These are phyloP conservation scores for Stramonita haemastoma DNA, from an alignment of 2,888 invertebrate species.

Conservation along the genomic window DNA sequence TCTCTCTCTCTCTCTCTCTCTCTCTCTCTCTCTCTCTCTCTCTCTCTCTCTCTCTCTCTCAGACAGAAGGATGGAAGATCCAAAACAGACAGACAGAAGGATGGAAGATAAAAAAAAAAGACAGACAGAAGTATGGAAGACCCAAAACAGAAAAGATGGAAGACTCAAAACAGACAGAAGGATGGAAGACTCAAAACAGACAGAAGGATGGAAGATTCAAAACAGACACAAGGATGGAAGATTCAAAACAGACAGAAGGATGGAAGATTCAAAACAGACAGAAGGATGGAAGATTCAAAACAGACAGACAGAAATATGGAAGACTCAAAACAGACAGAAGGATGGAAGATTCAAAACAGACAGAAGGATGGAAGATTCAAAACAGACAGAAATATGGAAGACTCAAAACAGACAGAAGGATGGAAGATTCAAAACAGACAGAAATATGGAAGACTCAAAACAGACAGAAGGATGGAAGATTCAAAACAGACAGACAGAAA, in stretches of 20 bases:
- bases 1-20: conserved; percentile 3
- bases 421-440: background rate
- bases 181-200: background rate
- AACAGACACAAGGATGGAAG: background rate
- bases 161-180: background rate
- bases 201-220: background rate
- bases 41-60: too few species aligned
- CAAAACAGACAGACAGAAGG: background rate
- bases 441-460: too few species aligned
- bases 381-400: background rate
- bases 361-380: background rate
- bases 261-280: background rate
- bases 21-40: conserved; percentile 1
- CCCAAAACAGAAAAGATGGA: background rate
- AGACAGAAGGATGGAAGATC: too few species aligned
- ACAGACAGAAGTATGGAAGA: background rate
- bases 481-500: background rate
- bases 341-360: background rate
- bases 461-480: background rate
- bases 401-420: background rate
- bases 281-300: background rate
- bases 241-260: background rate
- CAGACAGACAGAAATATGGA: background rate
- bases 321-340: background rate
- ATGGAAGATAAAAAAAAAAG: background rate